A percentile compares a stretch with the other conserved stretches of the same genome.
Evolutionary conservation across 2,888 invertebrate species (phyloP).

Genomic region (Apotomis betuletana): DNA sequence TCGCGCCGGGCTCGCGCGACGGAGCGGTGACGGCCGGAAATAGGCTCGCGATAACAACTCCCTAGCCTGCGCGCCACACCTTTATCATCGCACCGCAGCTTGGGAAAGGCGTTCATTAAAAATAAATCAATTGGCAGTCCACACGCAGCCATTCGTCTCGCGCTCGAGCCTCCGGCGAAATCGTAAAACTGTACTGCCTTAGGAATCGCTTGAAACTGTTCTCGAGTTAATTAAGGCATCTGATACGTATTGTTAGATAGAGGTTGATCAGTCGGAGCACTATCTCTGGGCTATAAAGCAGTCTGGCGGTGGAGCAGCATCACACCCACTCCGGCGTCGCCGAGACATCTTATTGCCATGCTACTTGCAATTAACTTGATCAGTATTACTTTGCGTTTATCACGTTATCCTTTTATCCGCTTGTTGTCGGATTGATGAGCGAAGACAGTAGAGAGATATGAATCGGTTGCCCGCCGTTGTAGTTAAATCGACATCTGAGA

Average conservation of each 20-base stretch:
- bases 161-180: slow-evolving; percentile 54
- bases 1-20: slow-evolving; percentile 70
- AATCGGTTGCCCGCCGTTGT: background rate
- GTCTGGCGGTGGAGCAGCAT: slow-evolving; percentile 46
- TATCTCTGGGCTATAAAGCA: slow-evolving; percentile 60
- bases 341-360: slow-evolving; percentile 42
- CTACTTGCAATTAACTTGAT: slow-evolving; percentile 49
- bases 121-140: slow-evolving; percentile 74
- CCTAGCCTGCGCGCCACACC: slow-evolving; percentile 70
- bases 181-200: slow-evolving; percentile 58
- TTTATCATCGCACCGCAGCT: slow-evolving; percentile 73
- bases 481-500: background rate
- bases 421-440: slow-evolving; percentile 12
- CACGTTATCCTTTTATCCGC: slow-evolving; percentile 24
- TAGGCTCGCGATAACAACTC: slow-evolving; percentile 80
- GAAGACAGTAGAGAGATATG: background rate
- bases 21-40: slow-evolving; percentile 80
- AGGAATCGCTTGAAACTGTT: slow-evolving; percentile 49
- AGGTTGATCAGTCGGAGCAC: slow-evolving; percentile 50
- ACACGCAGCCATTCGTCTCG: slow-evolving; percentile 54
- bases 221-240: slow-evolving; percentile 58
- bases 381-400: slow-evolving; percentile 40
- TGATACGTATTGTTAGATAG: slow-evolving; percentile 59
- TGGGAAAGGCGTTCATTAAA: slow-evolving; percentile 79
- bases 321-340: slow-evolving; percentile 46